A percentile compares a stretch with the other conserved stretches of the same genome.
These are phyloP conservation scores for Hydrotaea cyrtoneurina DNA, from an alignment of 2,888 invertebrate genomes.

Conservation along the genomic window DNA sequence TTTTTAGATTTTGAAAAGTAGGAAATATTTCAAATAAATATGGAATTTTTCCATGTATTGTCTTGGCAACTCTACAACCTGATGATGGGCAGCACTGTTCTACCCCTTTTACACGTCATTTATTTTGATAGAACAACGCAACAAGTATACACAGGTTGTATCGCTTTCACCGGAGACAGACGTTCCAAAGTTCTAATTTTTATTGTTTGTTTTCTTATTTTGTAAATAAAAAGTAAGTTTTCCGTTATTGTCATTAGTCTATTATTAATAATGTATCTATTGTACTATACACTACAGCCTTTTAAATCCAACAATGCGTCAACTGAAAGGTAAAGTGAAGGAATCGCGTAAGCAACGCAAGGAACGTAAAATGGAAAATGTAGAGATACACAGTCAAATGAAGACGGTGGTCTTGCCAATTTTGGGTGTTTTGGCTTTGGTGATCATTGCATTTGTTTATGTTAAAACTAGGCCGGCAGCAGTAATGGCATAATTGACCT, in stretches of 20 bases:
- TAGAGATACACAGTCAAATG: slow-evolving; percentile 89
- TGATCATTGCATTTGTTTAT: slow-evolving; percentile 89
- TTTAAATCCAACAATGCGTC: slow-evolving; percentile 83
- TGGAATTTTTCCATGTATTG: too few species aligned
- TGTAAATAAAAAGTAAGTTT: slow-evolving; percentile 45
- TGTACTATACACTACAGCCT: not conserved
- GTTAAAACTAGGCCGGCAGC: slow-evolving; percentile 87
- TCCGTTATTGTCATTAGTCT: not conserved
- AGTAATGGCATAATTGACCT: slow-evolving; percentile 68
- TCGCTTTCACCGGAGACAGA: not conserved
- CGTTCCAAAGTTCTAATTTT: not conserved
- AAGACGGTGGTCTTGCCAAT: slow-evolving; percentile 88
- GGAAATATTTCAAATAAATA: too few species aligned
- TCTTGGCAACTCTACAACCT: not conserved
- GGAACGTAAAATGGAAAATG: slow-evolving; percentile 91
- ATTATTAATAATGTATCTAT: not conserved
- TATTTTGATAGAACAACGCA: slow-evolving; percentile 1
- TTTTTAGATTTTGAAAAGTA: too few species aligned
- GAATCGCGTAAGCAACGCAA: slow-evolving; percentile 92
- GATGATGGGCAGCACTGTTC: not conserved
- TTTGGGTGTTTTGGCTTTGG: slow-evolving; percentile 85
- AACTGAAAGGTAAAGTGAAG: slow-evolving; percentile 90
- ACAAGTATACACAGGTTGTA: slow-evolving; percentile 45
- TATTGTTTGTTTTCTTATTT: slow-evolving; percentile 15
- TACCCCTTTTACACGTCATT: slow-evolving; percentile 36